Base-by-base conservation (phyloP, 2,888 invertebrate genomes). In the Scaptomyza caliginosa region DNA sequence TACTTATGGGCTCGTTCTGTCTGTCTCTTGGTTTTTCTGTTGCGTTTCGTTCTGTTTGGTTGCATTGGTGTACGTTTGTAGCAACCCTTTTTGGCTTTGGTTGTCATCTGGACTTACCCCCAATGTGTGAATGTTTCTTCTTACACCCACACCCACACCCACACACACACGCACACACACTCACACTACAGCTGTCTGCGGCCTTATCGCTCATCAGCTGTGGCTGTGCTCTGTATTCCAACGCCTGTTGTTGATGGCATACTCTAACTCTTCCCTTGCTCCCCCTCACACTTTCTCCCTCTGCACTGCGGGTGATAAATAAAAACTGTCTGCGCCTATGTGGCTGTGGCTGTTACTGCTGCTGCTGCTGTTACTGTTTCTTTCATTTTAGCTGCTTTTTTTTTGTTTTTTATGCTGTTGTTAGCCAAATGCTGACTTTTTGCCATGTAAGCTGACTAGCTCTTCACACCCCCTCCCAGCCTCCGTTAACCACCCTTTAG, bases 261-360 rank as follows among this genome's bases (percentile, higher is more conserved):
- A 19, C 46, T 24, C 45, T 4, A 6, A 13, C 42, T 1, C 19
- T 11, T 1, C 23, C 11, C 21, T 3, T n/a, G n/a, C 7, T 8
- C 5, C 10, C 1, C 26, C n/a, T 21, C 0, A 0, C n/a, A 16
- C 34, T 17, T 16, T 34, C 36, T 43, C 8, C 13, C 38, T 19
- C 32, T 45, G 52, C 63, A 52, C 56, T 58, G 51, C 52, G 73
- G 80, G 80, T 83, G 88, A 86, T 88, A 86, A 86, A 86, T 88
- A 86, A 86, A 81, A 86, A 79, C 88, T 86, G 85, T 86, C 88
- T 86, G 88, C 79, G 85, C 88, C 86, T 86, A 86, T 86, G 77
- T 74, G 71, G 56, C 66, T 38, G 59, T 42, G 0, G 30, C n/a
- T 30, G n/a, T 5, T 30, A 8, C 2, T 26, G 2, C 4, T 10